Conservation (phyloP, 2,888 invertebrate genomes). For the Horisme vitalbata region DNA sequence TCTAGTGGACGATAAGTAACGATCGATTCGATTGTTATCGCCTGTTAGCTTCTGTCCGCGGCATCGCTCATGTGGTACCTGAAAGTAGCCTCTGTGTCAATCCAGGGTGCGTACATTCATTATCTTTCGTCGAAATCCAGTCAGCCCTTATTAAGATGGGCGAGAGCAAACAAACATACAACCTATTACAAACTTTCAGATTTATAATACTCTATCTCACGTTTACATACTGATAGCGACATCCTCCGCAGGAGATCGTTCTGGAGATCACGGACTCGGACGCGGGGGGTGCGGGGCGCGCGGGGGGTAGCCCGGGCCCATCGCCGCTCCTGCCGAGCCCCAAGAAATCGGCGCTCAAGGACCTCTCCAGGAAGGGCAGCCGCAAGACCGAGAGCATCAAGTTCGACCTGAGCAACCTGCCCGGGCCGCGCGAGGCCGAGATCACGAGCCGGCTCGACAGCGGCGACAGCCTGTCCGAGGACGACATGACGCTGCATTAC, state of each 20-base stretch:
- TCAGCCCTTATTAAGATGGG: too few species aligned
- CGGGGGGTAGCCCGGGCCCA: constrained; percentile 25
- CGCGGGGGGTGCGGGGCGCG: constrained; percentile 30
- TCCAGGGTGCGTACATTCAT: too few species aligned
- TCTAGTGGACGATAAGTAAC: too few species aligned
- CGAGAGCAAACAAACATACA: too few species aligned
- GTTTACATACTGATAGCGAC: too few species aligned
- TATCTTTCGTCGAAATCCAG: too few species aligned
- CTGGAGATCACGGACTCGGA: constrained; percentile 47
- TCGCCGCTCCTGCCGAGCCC: constrained; percentile 44
- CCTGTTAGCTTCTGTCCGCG: too few species aligned
- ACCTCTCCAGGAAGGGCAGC: constrained; percentile 46
- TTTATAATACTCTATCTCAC: neutral
- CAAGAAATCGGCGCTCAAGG: constrained; percentile 65
- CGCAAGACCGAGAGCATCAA: constrained; percentile 69
- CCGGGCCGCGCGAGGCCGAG: constrained; percentile 38
- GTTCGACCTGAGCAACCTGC: constrained; percentile 69
- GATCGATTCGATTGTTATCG: too few species aligned
- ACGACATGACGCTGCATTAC: constrained; percentile 51
- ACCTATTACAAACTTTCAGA: too few species aligned
- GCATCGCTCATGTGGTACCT: too few species aligned
- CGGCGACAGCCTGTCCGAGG: constrained; percentile 32
- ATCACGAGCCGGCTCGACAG: constrained; percentile 17
- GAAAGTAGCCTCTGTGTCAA: too few species aligned
- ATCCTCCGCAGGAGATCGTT: constrained; percentile 44